Percentiles rank a stretch among this genome's conserved stretches.
These are phyloP conservation scores for Sebastes cheni DNA, from an alignment of 2,797 vertebrate species.

Conservation along the genomic window DNA sequence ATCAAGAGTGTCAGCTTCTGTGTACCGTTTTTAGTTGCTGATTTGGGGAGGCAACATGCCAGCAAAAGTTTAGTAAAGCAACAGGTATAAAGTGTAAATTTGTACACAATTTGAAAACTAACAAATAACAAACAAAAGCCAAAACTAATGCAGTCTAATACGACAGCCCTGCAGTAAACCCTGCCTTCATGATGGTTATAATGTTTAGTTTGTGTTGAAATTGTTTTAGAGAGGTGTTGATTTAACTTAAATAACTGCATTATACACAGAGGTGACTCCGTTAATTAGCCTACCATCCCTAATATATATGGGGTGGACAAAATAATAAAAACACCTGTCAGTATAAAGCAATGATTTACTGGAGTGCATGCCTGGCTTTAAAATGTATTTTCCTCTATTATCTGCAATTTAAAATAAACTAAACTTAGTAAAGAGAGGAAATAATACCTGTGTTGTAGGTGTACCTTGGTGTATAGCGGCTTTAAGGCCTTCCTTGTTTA, in stretches of 20 bases:
- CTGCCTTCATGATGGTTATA: no score
- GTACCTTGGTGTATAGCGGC: no score
- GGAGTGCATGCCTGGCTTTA: background rate
- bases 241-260: background rate
- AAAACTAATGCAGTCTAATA: no score
- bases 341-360: background rate
- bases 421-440: no score
- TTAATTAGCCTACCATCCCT: background rate
- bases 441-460: no score
- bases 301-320: background rate
- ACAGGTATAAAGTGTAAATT: background rate
- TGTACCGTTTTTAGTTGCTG: background rate
- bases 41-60: background rate
- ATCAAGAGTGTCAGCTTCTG: background rate
- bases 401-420: background rate
- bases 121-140: no score
- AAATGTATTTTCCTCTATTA: background rate
- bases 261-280: background rate
- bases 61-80: background rate
- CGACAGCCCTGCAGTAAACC: no score
- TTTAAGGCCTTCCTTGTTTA: background rate
- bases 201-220: no score
- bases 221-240: no score
- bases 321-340: background rate
- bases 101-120: no score